Conservation (phyloP, 1,140 invertebrate species). For the Ostrea denselamellosa region DNA sequence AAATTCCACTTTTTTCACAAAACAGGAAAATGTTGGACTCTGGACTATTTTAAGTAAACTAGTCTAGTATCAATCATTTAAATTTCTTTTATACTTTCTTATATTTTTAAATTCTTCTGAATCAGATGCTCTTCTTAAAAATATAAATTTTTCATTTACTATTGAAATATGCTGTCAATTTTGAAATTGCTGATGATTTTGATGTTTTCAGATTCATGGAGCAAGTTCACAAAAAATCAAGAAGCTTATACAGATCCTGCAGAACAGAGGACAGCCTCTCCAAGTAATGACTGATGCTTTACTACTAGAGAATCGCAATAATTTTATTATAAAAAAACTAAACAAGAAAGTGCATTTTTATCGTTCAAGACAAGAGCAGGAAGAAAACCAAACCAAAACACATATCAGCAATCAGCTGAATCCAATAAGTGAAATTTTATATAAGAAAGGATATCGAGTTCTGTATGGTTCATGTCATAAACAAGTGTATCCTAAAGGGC, state of each 20-base stretch:
- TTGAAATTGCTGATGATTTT: background rate
- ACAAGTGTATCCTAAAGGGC: background rate
- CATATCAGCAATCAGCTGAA: background rate
- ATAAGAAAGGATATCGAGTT: background rate
- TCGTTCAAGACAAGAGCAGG: background rate
- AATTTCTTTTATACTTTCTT: no score
- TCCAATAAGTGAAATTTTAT: background rate
- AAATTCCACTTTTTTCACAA: background rate
- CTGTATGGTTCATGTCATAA: conserved; percentile 35
- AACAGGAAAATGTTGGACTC: background rate
- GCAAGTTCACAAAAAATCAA: conserved; percentile 26
- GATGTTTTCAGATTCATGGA: background rate
- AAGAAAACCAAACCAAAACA: background rate
- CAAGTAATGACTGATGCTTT: background rate
- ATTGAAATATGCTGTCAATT: background rate
- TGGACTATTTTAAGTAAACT: background rate
- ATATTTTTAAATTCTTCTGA: no score
- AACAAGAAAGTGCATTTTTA: conserved; percentile 8
- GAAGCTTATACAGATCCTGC: conserved; percentile 29
- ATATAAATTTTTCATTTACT: no score
- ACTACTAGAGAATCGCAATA: background rate
- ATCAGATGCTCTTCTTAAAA: no score
- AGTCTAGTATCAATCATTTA: no score
- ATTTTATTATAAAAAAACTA: conserved; percentile 29
- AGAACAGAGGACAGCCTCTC: background rate